These are phyloP conservation scores for Procambarus clarkii DNA, from an alignment of 1,140 invertebrate species.

Conservation along the genomic window DNA sequence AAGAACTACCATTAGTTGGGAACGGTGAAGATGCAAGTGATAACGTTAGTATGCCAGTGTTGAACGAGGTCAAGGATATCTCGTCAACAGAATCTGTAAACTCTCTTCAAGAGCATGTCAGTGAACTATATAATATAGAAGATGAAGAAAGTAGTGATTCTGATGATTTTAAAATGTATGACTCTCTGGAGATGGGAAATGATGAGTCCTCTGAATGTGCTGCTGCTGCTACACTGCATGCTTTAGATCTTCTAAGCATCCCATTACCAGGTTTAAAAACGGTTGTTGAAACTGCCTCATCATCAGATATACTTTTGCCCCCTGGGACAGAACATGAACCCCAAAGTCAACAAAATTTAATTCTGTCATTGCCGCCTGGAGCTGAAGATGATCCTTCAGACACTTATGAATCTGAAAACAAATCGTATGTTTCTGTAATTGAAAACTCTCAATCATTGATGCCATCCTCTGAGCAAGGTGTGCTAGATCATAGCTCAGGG, in stretches of 20 bases:
- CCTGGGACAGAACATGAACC: slow-evolving; percentile 14
- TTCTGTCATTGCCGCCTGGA: background rate
- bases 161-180: slow-evolving; percentile 16
- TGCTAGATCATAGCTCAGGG: background rate
- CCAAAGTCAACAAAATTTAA: background rate
- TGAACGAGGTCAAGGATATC: background rate
- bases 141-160: slow-evolving; percentile 13
- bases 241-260: slow-evolving; percentile 28
- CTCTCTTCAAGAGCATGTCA: background rate
- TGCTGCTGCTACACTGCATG: slow-evolving; percentile 29
- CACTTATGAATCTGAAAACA: background rate
- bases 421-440: background rate
- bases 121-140: background rate
- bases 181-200: slow-evolving; percentile 9
- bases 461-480: background rate
- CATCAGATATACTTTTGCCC: background rate
- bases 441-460: background rate
- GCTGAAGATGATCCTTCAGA: background rate
- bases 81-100: background rate
- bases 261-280: slow-evolving; percentile 17
- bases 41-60: background rate
- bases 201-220: slow-evolving; percentile 28
- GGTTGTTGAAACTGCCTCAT: background rate
- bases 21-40: background rate
- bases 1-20: background rate